A percentile compares a stretch with the other conserved stretches of the same genome.
These are phyloP conservation scores for Agraylea sexmaculata DNA, from an alignment of 1,140 invertebrate genomes.

Conservation along the genomic window DNA sequence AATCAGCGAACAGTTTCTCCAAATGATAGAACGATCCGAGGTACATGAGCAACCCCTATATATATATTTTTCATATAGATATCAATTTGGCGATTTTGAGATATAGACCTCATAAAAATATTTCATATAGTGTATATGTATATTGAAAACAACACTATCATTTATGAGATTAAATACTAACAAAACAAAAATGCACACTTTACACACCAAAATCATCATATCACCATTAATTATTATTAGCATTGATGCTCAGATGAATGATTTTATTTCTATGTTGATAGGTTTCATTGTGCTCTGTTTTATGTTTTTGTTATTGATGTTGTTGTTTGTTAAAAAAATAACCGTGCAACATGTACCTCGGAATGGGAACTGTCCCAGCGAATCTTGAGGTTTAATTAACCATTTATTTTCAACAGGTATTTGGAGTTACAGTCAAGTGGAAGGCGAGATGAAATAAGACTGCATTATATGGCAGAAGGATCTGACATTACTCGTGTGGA, in stretches of 20 bases:
- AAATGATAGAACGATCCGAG: slow-evolving; percentile 44
- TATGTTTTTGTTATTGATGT: slow-evolving; percentile 2
- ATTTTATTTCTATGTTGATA: neutral
- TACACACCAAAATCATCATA: too few relatives aligned
- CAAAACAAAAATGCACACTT: too few relatives aligned
- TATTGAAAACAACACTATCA: too few relatives aligned
- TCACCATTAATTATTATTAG: too few relatives aligned
- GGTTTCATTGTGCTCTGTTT: neutral
- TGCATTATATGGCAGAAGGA: slow-evolving; percentile 56
- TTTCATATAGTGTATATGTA: neutral
- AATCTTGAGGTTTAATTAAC: slow-evolving; percentile 11
- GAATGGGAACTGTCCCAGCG: slow-evolving; percentile 16
- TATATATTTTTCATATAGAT: slow-evolving; percentile 22
- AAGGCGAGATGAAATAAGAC: slow-evolving; percentile 68
- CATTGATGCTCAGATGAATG: too few relatives aligned
- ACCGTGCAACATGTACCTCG: slow-evolving; percentile 21
- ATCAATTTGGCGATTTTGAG: slow-evolving; percentile 39
- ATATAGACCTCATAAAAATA: slow-evolving; percentile 31
- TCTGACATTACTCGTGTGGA: slow-evolving; percentile 59
- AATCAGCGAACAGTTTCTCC: slow-evolving; percentile 8
- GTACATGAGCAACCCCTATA: slow-evolving; percentile 41
- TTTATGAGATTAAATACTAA: too few relatives aligned
- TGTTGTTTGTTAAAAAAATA: neutral
- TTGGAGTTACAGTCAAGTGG: slow-evolving; percentile 85
- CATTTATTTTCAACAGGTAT: slow-evolving; percentile 48